Evolutionary conservation across 2,797 vertebrate genomes (phyloP).

Genomic region (Mus caroli): DNA sequence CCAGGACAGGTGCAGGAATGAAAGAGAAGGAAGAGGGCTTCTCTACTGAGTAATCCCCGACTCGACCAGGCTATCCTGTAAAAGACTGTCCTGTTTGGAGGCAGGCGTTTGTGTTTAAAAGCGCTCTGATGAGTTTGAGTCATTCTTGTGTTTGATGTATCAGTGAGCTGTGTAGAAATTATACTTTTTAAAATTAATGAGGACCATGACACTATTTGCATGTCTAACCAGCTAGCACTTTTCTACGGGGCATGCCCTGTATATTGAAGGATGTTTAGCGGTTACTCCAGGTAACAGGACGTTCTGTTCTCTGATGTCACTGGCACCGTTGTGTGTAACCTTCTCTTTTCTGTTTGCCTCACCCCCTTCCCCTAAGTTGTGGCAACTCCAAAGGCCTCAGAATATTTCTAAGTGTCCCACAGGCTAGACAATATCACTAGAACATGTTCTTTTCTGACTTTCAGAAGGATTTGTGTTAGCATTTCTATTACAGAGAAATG

Average conservation of each 20-base stretch:
- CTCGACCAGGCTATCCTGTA: background rate
- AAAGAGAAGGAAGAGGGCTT: background rate
- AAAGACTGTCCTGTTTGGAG: background rate
- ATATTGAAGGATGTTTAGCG: background rate
- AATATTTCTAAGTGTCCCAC: background rate
- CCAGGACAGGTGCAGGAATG: background rate
- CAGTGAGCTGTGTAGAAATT: constrained; percentile 28
- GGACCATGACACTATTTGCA: background rate
- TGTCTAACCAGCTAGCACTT: constrained; percentile 8
- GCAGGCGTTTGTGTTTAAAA: background rate
- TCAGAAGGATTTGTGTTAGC: background rate
- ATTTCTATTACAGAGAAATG: constrained; percentile 31
- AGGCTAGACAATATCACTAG: background rate
- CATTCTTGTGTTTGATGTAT: background rate
- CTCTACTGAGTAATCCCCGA: background rate
- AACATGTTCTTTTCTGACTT: constrained; percentile 22
- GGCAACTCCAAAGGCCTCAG: background rate
- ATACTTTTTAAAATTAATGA: constrained; percentile 42
- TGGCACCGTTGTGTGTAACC: background rate
- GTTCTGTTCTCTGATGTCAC: background rate
- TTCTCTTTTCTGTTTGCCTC: background rate
- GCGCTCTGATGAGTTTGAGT: background rate
- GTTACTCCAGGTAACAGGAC: background rate
- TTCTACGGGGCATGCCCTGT: background rate
- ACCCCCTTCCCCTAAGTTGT: fast-evolving